Evolutionary conservation across 2,113 vertebrate genomes (phyloP).

Genomic region (Serinus canaria): DNA sequence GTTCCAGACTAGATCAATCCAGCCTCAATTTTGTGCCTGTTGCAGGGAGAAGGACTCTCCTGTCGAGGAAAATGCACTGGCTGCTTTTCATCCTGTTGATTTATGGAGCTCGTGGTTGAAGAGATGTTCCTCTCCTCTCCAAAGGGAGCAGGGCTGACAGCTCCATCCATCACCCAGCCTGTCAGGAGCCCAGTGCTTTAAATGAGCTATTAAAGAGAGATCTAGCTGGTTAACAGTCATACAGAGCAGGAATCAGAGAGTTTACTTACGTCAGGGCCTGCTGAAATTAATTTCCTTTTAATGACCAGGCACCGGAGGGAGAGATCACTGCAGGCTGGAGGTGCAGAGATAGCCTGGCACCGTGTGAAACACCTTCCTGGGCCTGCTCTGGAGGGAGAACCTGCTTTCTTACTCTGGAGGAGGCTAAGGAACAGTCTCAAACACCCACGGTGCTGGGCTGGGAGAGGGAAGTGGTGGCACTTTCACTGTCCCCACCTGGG

Average conservation of each 20-base stretch:
- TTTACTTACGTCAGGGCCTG: background rate
- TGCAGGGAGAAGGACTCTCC: conserved; percentile 5
- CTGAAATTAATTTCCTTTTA: conserved; percentile 51
- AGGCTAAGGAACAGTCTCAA: background rate
- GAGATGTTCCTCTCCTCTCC: conserved; percentile 49
- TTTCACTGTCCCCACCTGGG: background rate
- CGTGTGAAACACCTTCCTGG: accelerated
- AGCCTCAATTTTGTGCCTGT: background rate
- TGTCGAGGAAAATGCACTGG: background rate
- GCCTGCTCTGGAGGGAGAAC: background rate
- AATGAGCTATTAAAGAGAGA: conserved; percentile 60
- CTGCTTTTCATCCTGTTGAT: conserved; percentile 50
- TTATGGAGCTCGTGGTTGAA: conserved; percentile 30
- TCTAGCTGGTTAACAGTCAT: conserved; percentile 56
- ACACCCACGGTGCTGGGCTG: accelerated
- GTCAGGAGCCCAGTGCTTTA: conserved; percentile 36
- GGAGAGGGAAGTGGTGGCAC: background rate
- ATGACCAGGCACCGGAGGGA: background rate
- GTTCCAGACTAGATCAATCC: background rate
- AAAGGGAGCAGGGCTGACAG: conserved; percentile 27
- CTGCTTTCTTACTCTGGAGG: background rate
- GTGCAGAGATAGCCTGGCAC: background rate
- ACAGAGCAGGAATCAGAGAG: background rate
- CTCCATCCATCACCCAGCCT: conserved; percentile 36
- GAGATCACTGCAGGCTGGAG: background rate